Conservation (phyloP, 1,140 invertebrate species). For the Physella acuta region DNA sequence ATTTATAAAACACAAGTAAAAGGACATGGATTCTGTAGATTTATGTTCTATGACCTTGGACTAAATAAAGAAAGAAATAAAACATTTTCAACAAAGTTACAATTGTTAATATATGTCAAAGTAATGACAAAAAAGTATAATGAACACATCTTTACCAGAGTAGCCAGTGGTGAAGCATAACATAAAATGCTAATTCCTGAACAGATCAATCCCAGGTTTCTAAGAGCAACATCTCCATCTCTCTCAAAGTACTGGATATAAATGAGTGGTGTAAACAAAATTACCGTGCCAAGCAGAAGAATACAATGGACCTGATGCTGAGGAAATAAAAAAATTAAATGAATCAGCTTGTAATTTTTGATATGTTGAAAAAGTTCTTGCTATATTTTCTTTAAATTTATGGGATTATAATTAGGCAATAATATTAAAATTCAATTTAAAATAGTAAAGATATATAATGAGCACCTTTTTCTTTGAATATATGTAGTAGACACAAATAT, state of each 20-base stretch:
- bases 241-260: slow-evolving; percentile 16
- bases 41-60: slow-evolving; percentile 11
- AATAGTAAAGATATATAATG: neutral
- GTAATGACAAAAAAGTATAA: neutral
- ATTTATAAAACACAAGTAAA: slow-evolving; percentile 16
- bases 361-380: no score
- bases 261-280: slow-evolving; percentile 8
- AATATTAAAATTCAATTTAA: no score
- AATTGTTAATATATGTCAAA: neutral
- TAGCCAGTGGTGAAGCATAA: slow-evolving; percentile 24
- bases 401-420: no score
- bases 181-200: slow-evolving; percentile 13
- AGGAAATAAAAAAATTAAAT: slow-evolving; percentile 2
- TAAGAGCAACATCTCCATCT: neutral
- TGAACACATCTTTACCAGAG: slow-evolving; percentile 10
- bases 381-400: no score
- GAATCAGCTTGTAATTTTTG: no score
- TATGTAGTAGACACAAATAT: slow-evolving; percentile 28
- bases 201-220: slow-evolving; percentile 9
- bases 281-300: neutral
- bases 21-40: slow-evolving; percentile 17
- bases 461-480: slow-evolving; percentile 5
- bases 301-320: slow-evolving; percentile 3
- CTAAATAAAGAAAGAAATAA: slow-evolving; percentile 1
- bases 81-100: neutral